Evolutionary conservation across 2,797 vertebrate species (phyloP).

Genomic region (Microctenopoma stevenorrisi): DNA sequence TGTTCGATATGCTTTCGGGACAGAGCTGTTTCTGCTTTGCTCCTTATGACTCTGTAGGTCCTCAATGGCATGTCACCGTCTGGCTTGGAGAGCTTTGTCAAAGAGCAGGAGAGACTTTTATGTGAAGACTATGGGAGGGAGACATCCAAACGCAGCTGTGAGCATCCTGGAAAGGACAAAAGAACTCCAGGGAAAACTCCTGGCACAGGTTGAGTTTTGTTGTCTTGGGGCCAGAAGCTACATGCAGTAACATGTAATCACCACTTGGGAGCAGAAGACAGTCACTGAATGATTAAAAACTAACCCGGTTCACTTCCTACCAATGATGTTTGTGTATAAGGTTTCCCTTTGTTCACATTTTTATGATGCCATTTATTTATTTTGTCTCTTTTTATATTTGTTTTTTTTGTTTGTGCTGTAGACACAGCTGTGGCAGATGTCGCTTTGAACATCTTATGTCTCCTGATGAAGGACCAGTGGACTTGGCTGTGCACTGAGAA

Average conservation of each 20-base stretch:
- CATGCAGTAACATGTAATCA: slow-evolving; percentile 24
- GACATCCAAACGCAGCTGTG: slow-evolving; percentile 38
- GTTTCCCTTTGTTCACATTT: neutral
- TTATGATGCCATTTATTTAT: neutral
- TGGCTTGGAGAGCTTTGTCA: slow-evolving; percentile 89
- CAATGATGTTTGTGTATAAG: neutral
- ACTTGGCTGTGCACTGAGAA: slow-evolving; percentile 93
- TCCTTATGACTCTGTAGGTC: slow-evolving; percentile 73
- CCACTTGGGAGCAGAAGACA: slow-evolving; percentile 67
- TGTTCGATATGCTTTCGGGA: neutral
- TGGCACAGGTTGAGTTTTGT: slow-evolving; percentile 70
- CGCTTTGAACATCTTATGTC: slow-evolving; percentile 88
- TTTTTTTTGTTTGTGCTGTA: slow-evolving; percentile 40
- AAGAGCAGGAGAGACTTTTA: slow-evolving; percentile 88
- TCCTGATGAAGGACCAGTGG: slow-evolving; percentile 93
- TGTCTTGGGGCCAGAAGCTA: neutral
- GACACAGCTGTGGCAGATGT: slow-evolving; percentile 91
- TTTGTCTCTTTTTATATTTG: too few species aligned
- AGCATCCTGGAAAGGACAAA: slow-evolving; percentile 39
- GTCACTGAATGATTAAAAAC: slow-evolving; percentile 10
- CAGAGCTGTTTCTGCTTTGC: neutral
- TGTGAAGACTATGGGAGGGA: slow-evolving; percentile 63
- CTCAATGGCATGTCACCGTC: slow-evolving; percentile 84
- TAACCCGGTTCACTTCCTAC: neutral
- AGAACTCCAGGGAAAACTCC: slow-evolving; percentile 62